Base-by-base conservation (phyloP, 2,797 vertebrate genomes). In the Pipistrellus kuhlii region DNA sequence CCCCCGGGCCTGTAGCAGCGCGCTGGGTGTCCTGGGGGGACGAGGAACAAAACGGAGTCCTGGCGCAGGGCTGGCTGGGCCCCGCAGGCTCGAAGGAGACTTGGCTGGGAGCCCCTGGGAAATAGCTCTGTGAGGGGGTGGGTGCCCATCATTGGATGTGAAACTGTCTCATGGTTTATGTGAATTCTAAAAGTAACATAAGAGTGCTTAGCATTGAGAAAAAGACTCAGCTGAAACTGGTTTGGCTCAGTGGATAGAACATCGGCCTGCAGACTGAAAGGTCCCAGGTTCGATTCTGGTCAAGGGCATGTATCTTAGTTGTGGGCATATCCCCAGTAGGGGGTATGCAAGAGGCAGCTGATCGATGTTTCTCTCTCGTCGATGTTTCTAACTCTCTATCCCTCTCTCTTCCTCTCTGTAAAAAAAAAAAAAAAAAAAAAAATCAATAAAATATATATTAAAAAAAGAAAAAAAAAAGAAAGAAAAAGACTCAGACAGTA, bases 171-270 rank as follows among this genome's bases (percentile, higher is more conserved):
- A 35, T 44, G 86, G 23, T 48, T 80, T 7, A 21, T 35, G 66
- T 59, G 27, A 83, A 92, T 83, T 94, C 35, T 71, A n/a, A 84
- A 90, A 91, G 35, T 57, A 88, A 72, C 44, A 41, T n/a, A 20
- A 69, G 85, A 62, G 66, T 57, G 64, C 75, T 93, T 41, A 72
- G 59, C 20, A 41, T 73, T 46, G 76, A 72, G 88, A 64, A 89
- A 51, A 73, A 75, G 20, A 51, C 55, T n/a, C 35, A 48, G 38
- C 38, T 41, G 38, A 41, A 41, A 41, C 38, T 7, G 38, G 38
- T 41, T 41, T 41, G 38, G 38, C 38, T 41, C 38, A 41, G 6
- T 41, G 38, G 38, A 41, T 41, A 41, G 38, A 41, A 6, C 38
- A 41, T 41, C 38, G 38, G 38, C 38, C 38, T 6, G 38, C 38